phyloP scores from a whole-genome alignment of 1,140 invertebrate species.

The Neotoxoptera formosana region DNA sequence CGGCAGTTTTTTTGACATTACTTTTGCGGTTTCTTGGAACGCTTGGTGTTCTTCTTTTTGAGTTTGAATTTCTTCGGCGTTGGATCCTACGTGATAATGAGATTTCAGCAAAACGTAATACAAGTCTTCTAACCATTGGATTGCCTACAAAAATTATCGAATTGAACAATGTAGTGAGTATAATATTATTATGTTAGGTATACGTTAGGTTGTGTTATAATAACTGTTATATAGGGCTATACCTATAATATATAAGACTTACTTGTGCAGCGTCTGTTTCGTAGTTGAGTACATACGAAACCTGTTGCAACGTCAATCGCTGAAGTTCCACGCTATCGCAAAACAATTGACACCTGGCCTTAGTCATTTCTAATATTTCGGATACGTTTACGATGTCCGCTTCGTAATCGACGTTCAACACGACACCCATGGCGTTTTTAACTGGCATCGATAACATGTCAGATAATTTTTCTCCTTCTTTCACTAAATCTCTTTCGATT shows the following conservation, averaged over 20 bases:
- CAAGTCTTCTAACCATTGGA: constrained; percentile 78
- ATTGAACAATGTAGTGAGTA: not conserved
- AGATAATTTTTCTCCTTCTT: constrained; percentile 80
- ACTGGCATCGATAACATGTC: constrained; percentile 81
- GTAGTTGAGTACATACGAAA: constrained; percentile 76
- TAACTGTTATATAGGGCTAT: not conserved
- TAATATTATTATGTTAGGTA: too few species aligned
- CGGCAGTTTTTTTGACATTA: constrained; percentile 62
- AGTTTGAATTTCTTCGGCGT: constrained; percentile 74
- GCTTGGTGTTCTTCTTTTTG: constrained; percentile 79
- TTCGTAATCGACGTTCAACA: constrained; percentile 76
- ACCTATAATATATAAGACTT: constrained; percentile 43
- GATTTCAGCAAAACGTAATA: constrained; percentile 74
- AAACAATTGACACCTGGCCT: constrained; percentile 72
- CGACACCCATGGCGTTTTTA: constrained; percentile 79
- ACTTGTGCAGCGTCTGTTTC: constrained; percentile 78
- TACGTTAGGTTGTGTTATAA: not conserved
- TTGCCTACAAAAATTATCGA: constrained; percentile 67
- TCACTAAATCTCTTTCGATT: constrained; percentile 73
- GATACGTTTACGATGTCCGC: constrained; percentile 76
- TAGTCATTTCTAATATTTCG: constrained; percentile 70
- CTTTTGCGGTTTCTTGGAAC: constrained; percentile 80
- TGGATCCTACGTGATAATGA: constrained; percentile 77
- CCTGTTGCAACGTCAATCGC: constrained; percentile 78
- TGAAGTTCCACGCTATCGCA: constrained; percentile 75